Percentiles rank a stretch among this genome's conserved stretches.
These are phyloP conservation scores for Alviniconcha marisindica DNA, from an alignment of 1,140 invertebrate species.

Conservation along the genomic window DNA sequence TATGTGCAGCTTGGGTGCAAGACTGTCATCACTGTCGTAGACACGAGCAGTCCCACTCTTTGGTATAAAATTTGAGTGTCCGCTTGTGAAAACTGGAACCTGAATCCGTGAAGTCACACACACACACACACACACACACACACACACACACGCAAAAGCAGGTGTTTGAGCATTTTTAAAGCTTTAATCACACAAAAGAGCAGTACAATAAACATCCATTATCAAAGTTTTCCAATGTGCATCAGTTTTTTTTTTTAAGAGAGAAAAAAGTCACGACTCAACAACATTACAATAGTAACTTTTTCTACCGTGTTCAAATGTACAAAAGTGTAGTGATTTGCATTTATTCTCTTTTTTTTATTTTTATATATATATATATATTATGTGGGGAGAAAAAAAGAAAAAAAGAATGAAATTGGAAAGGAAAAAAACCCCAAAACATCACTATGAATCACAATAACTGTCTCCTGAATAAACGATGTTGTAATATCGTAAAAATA, in stretches of 20 bases:
- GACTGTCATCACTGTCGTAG: too few species aligned
- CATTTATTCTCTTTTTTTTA: constrained; percentile 18
- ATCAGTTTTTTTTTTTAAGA: constrained; percentile 35
- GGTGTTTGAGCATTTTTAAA: constrained; percentile 28
- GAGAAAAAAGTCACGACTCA: constrained; percentile 38
- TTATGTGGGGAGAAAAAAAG: too few species aligned
- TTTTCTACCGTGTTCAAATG: constrained; percentile 36
- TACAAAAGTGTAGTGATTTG: constrained; percentile 40
- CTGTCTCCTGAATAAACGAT: constrained; percentile 32
- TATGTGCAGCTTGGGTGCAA: too few species aligned
- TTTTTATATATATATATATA: background rate
- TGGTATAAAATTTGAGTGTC: too few species aligned
- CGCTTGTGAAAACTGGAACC: too few species aligned
- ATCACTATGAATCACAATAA: constrained; percentile 39
- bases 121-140: background rate
- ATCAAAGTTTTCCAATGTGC: constrained; percentile 31
- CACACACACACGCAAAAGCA: background rate
- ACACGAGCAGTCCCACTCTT: too few species aligned
- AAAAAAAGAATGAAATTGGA: background rate
- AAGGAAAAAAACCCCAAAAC: background rate
- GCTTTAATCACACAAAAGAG: constrained; percentile 44
- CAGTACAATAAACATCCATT: constrained; percentile 40
- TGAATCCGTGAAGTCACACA: too few species aligned
- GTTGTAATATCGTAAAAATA: constrained; percentile 18
- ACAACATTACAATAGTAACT: constrained; percentile 39